These are phyloP conservation scores for Colius striatus DNA, from an alignment of 2,113 vertebrate genomes.

Conservation along the genomic window DNA sequence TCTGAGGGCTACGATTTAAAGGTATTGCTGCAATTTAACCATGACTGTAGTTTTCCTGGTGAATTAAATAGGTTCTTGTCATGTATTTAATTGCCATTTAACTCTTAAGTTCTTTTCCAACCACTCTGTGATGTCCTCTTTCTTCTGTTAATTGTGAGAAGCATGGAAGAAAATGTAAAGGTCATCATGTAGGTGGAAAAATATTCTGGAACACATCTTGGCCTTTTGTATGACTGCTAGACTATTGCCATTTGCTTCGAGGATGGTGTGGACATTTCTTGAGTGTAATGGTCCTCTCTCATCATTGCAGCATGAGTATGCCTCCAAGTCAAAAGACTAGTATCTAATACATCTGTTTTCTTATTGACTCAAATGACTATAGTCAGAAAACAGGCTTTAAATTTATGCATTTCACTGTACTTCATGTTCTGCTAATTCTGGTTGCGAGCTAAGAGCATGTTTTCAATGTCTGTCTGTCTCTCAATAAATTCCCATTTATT, in stretches of 20 bases:
- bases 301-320: not conserved
- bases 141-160: conserved; percentile 13
- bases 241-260: not conserved
- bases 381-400: not conserved
- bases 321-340: not conserved
- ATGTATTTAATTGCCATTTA: not conserved
- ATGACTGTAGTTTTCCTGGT: not conserved
- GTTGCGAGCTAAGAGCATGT: not conserved
- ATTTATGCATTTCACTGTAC: not conserved
- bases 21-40: not conserved
- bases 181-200: not conserved
- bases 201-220: not conserved
- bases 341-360: not conserved
- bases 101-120: not conserved
- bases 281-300: not conserved
- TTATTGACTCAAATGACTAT: not conserved
- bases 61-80: not conserved
- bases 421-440: not conserved
- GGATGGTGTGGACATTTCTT: not conserved
- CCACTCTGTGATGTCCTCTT: not conserved
- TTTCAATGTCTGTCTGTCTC: not conserved
- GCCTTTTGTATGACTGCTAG: not conserved
- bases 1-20: not conserved
- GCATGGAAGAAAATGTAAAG: not conserved
- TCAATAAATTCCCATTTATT: not conserved